Conservation (phyloP, 2,888 invertebrate genomes). For the Deilephila elpenor region DNA sequence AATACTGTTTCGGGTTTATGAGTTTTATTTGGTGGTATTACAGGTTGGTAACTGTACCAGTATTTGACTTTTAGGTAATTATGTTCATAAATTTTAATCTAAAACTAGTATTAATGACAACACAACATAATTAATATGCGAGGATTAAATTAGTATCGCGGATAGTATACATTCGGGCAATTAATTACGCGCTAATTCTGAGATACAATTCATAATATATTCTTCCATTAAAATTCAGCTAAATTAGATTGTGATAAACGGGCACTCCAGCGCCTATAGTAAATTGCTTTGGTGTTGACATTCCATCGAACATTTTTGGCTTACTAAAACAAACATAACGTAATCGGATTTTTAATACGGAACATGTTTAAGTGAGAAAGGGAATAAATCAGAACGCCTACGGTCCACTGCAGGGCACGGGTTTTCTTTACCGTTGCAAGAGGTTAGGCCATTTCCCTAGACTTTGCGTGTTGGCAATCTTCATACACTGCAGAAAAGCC, state of each 20-base stretch:
- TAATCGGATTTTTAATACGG: neutral
- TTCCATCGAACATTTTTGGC: conserved; percentile 13
- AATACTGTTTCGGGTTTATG: too few species aligned
- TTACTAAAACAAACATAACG: neutral
- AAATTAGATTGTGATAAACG: conserved; percentile 14
- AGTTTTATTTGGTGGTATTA: too few species aligned
- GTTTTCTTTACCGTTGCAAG: too few species aligned
- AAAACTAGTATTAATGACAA: too few species aligned
- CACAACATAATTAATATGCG: neutral
- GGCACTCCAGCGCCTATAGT: conserved; percentile 8
- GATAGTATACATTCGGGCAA: neutral
- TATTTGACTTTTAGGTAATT: too few species aligned
- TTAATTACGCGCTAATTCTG: neutral
- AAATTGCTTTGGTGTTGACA: conserved; percentile 16
- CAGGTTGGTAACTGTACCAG: too few species aligned
- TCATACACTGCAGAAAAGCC: too few species aligned
- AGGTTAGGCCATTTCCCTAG: too few species aligned
- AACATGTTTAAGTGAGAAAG: neutral
- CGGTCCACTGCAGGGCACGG: too few species aligned
- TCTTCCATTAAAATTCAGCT: conserved; percentile 10
- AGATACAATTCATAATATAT: conserved; percentile 7
- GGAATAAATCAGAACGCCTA: neutral
- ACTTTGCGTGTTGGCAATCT: too few species aligned
- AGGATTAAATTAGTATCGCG: neutral
- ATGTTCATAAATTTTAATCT: too few species aligned